phyloP scores from a whole-genome alignment of 2,797 vertebrate species.

The Protonibea diacanthus region DNA sequence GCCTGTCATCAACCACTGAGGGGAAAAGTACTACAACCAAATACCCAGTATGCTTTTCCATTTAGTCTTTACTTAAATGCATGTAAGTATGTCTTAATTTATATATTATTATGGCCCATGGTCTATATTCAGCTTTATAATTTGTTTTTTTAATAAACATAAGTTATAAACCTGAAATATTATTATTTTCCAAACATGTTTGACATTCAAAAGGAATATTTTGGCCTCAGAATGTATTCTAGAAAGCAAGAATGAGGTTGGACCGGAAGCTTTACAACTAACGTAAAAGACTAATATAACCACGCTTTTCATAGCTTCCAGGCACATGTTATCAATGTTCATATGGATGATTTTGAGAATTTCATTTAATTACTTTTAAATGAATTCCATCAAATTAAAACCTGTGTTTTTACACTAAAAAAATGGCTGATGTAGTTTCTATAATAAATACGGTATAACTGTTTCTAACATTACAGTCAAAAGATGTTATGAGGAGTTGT shows the following conservation, averaged over 20 bases:
- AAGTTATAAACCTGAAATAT: not conserved
- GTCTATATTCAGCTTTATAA: not conserved
- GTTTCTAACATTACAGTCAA: no score
- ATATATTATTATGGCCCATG: not conserved
- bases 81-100: not conserved
- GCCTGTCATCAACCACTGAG: not conserved
- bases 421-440: no score
- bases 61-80: not conserved
- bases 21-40: not conserved
- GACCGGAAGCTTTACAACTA: not conserved
- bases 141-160: not conserved
- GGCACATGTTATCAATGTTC: not conserved
- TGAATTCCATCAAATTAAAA: not conserved
- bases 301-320: not conserved
- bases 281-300: not conserved
- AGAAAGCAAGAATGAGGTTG: not conserved
- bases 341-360: conserved; percentile 1
- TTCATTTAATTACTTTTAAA: not conserved
- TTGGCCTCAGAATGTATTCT: not conserved
- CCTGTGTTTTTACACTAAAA: no score
- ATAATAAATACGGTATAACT: no score
- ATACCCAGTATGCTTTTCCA: not conserved
- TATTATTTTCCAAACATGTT: not conserved
- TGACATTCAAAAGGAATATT: not conserved
- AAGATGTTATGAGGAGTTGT: no score